Percentiles rank a stretch among this genome's conserved stretches.
Conservation (phyloP, 2,888 invertebrate genomes). For the Ashinkailepas kermadecensis region DNA sequence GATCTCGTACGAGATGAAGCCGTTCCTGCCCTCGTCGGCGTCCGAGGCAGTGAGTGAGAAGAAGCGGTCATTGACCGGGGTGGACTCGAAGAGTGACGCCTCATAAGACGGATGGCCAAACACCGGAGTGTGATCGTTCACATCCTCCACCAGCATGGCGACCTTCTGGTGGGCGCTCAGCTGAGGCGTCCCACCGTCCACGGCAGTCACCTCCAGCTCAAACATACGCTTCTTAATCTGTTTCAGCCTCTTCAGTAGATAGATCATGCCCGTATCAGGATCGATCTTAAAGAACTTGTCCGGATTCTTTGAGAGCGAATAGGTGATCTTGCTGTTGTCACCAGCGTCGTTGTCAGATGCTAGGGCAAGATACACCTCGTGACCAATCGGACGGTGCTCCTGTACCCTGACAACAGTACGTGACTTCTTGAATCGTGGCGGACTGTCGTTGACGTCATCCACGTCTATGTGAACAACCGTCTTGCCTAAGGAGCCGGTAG, state of each 20-base stretch:
- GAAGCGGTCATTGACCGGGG: conserved; percentile 80
- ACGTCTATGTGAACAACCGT: conserved; percentile 72
- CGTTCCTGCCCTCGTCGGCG: conserved; percentile 73
- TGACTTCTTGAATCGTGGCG: conserved; percentile 70
- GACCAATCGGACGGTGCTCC: conserved; percentile 88
- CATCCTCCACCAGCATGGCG: conserved; percentile 67
- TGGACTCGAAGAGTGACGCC: conserved; percentile 81
- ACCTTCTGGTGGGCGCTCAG: conserved; percentile 67
- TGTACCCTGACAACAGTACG: conserved; percentile 69
- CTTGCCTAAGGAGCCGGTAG: conserved; percentile 65
- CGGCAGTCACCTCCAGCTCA: conserved; percentile 69
- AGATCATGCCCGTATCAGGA: conserved; percentile 78
- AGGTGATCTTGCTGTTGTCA: conserved; percentile 76
- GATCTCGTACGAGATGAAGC: conserved; percentile 70
- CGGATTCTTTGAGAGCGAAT: conserved; percentile 69
- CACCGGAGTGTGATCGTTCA: conserved; percentile 91
- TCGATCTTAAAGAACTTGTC: conserved; percentile 75
- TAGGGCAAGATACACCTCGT: conserved; percentile 79
- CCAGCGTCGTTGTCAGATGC: conserved; percentile 83
- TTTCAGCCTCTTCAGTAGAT: conserved; percentile 69
- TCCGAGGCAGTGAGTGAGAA: conserved; percentile 85
- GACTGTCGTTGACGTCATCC: conserved; percentile 83
- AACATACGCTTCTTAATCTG: conserved; percentile 44
- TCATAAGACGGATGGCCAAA: conserved; percentile 89
- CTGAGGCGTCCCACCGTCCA: conserved; percentile 65